A percentile compares a stretch with the other conserved stretches of the same genome.
Evolutionary conservation across 2,113 vertebrate genomes (phyloP).

Genomic region (Piaya cayana): DNA sequence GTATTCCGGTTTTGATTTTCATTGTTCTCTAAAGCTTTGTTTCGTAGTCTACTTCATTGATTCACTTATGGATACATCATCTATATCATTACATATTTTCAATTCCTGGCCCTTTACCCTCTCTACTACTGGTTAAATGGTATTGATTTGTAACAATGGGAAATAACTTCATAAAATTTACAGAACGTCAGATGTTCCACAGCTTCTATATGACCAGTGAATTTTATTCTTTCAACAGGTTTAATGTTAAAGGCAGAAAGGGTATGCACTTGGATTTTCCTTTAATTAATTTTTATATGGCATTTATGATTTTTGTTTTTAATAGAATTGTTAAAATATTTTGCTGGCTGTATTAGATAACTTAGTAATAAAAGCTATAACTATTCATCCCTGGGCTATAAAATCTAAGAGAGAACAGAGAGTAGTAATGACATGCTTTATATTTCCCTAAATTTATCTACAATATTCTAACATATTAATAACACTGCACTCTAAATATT

Average conservation of each 20-base stretch:
- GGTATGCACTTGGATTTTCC: background rate
- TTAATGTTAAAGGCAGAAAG: background rate
- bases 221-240: background rate
- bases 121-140: background rate
- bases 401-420: background rate
- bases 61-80: background rate
- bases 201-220: background rate
- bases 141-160: background rate
- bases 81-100: slow-evolving; percentile 2
- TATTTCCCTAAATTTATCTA: background rate
- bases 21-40: background rate
- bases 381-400: background rate
- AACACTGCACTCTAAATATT: background rate
- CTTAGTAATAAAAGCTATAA: background rate
- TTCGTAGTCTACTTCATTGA: background rate
- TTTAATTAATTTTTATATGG: background rate
- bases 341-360: background rate
- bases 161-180: background rate
- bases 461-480: background rate
- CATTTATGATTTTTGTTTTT: background rate
- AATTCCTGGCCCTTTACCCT: background rate
- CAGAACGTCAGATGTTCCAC: background rate
- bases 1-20: slow-evolving; percentile 1
- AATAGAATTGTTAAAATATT: background rate
- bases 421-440: background rate